Conservation (phyloP, 1,140 invertebrate genomes). For the Matsumurasca onukii region DNA sequence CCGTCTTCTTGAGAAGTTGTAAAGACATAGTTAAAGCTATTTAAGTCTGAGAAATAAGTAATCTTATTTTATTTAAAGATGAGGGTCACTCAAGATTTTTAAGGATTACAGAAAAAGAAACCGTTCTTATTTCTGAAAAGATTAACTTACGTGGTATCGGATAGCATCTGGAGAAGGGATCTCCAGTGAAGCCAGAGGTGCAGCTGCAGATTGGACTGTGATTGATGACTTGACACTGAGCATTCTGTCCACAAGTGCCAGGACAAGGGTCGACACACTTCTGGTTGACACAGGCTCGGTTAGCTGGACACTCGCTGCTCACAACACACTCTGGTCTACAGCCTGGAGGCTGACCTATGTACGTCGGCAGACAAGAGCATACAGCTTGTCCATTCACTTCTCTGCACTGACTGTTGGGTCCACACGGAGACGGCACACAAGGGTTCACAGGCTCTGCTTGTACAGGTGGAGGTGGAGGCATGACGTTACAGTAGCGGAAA, state of each 20-base stretch:
- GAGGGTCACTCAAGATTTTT: no score
- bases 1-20: no score
- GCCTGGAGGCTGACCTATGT: constrained; percentile 63
- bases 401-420: constrained; percentile 51
- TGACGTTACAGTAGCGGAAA: constrained; percentile 61
- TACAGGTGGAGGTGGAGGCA: constrained; percentile 44
- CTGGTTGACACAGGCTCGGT: constrained; percentile 51
- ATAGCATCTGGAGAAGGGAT: constrained; percentile 56
- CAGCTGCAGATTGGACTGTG: constrained; percentile 57
- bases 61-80: no score
- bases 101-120: no score
- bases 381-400: constrained; percentile 46
- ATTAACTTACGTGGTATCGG: constrained; percentile 44
- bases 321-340: constrained; percentile 68
- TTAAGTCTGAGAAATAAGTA: no score
- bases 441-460: constrained; percentile 43
- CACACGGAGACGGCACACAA: constrained; percentile 49
- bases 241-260: constrained; percentile 55
- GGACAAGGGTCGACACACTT: constrained; percentile 57
- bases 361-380: constrained; percentile 53
- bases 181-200: constrained; percentile 50
- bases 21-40: no score
- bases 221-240: constrained; percentile 54
- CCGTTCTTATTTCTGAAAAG: no score
- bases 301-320: constrained; percentile 55